Percentiles rank a stretch among this genome's conserved stretches.
These are phyloP conservation scores for Gasterosteus nipponicus DNA, from an alignment of 2,113 vertebrate genomes.

Conservation along the genomic window DNA sequence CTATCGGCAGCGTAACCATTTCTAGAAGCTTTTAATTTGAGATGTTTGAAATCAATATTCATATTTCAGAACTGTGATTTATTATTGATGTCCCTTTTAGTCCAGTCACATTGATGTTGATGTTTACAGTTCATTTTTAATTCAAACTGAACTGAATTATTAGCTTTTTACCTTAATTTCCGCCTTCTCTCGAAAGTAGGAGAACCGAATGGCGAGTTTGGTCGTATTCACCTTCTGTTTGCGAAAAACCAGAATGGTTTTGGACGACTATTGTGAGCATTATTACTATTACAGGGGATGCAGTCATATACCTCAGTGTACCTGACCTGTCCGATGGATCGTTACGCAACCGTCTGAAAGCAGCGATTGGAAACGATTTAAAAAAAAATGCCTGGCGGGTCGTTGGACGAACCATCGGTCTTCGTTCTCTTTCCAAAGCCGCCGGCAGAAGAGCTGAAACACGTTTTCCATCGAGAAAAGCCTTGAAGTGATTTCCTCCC, in stretches of 20 bases:
- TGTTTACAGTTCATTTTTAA: neutral
- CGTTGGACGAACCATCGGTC: neutral
- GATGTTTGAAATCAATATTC: constrained; percentile 11
- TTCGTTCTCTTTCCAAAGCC: neutral
- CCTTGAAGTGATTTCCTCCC: neutral
- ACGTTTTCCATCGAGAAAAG: neutral
- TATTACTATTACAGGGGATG: neutral
- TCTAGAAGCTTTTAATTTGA: constrained; percentile 34
- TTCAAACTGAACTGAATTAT: neutral
- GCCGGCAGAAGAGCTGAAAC: neutral
- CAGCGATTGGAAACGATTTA: neutral
- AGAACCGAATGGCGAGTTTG: neutral
- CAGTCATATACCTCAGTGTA: neutral
- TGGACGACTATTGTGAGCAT: neutral
- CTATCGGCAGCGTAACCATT: constrained; percentile 24
- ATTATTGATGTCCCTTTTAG: constrained; percentile 13
- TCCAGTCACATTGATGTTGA: neutral
- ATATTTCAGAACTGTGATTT: constrained; percentile 6
- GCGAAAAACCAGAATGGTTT: neutral
- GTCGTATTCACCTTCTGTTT: neutral
- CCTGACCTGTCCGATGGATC: neutral
- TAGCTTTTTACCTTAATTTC: neutral
- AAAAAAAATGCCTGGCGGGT: neutral
- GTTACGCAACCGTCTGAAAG: neutral
- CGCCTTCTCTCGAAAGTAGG: neutral